Evolutionary conservation across 2,797 vertebrate species (phyloP).

Genomic region (Limosa lapponica): DNA sequence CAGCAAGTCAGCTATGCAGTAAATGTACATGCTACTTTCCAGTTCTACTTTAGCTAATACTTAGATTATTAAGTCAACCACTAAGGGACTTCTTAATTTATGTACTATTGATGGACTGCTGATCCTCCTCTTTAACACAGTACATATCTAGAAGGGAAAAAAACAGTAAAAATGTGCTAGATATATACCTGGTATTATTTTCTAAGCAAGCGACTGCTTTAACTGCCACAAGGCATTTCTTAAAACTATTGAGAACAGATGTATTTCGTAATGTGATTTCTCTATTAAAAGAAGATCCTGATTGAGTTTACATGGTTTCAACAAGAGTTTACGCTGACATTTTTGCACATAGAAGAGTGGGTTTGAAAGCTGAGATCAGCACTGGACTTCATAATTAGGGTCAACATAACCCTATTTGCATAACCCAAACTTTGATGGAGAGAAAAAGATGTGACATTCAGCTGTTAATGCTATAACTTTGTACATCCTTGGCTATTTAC

Average conservation of each 20-base stretch:
- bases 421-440: background rate
- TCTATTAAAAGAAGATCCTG: background rate
- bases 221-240: slow-evolving; percentile 8
- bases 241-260: slow-evolving; percentile 1
- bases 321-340: background rate
- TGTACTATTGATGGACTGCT: background rate
- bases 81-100: background rate
- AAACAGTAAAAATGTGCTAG: background rate
- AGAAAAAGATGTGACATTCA: background rate
- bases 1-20: background rate
- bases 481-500: background rate
- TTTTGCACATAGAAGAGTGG: background rate
- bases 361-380: background rate
- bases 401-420: background rate
- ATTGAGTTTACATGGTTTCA: background rate
- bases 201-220: background rate
- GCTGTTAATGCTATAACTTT: background rate
- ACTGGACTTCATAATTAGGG: background rate
- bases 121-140: slow-evolving; percentile 1
- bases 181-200: background rate
- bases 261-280: background rate
- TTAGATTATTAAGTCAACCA: slow-evolving; percentile 1
- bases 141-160: background rate
- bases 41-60: background rate
- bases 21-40: background rate